phyloP scores from a whole-genome alignment of 1,140 invertebrate species.

The Drosophila trapezifrons region DNA sequence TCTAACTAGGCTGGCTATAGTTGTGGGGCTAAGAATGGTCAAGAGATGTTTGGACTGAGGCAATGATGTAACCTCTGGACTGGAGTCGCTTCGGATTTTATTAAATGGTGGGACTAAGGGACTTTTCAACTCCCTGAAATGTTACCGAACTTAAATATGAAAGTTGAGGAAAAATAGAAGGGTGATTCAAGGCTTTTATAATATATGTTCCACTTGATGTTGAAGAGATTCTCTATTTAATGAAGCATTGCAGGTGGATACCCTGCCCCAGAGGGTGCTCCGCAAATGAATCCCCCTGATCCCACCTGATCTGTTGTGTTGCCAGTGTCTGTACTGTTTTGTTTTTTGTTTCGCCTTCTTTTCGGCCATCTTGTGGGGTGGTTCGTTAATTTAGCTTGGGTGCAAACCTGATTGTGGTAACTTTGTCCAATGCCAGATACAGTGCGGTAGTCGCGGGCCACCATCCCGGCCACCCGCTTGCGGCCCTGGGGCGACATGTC shows the following conservation, averaged over 20 bases:
- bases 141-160: background rate
- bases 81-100: background rate
- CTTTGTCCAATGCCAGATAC: constrained; percentile 84
- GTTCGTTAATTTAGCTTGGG: constrained; percentile 68
- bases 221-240: background rate
- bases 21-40: constrained; percentile 14
- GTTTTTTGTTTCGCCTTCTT: constrained; percentile 31
- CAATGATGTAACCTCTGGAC: background rate
- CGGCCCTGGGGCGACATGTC: constrained; percentile 92
- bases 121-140: background rate
- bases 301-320: constrained; percentile 17
- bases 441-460: constrained; percentile 85
- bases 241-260: background rate
- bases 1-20: constrained; percentile 34
- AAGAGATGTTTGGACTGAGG: constrained; percentile 24
- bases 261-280: background rate
- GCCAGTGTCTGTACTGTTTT: constrained; percentile 53
- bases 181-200: too few relatives aligned
- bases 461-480: constrained; percentile 88
- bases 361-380: constrained; percentile 13
- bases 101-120: background rate
- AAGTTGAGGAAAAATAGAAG: background rate
- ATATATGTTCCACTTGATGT: too few relatives aligned
- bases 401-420: constrained; percentile 85
- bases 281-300: background rate